Base-by-base conservation (phyloP, 2,113 vertebrate species). In the Delphinus delphis region DNA sequence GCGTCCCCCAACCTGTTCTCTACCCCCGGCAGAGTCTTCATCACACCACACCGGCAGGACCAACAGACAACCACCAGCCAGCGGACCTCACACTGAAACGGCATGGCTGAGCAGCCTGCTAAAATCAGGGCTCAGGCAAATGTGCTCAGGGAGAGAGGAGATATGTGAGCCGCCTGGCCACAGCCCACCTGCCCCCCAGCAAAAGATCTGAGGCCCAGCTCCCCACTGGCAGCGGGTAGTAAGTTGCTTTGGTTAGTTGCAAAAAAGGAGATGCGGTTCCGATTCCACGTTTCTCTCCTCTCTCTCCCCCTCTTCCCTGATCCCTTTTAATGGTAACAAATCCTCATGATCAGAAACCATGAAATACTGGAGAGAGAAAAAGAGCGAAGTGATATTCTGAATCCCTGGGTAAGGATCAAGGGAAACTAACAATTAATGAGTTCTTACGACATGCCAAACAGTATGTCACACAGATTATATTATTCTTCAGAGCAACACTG, bases 241-340 rank as follows among this genome's bases (percentile, higher is more conserved):
- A 31, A 68, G 17, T 60, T 77, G 47, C 12, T 80, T 67, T 47
- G 65, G 17, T 53, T 38, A 60, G 55, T 11, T 50, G 38, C 8
- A 36, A 44, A 73, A 85, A 85, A 5, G 8, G 21, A 33, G 50
- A n/a, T 47, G 21, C 3, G 7, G 38, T 68, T 70, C 70, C 3
- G 14, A 38, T 82, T 77, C 77, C 50, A 83, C 58, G 33, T 95
- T 86, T 81, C 10, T 62, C 15, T n/a, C 67, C 15, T 76, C 68
- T 73, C 33, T 73, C n/a, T 26, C 77, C 6, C 20, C 21, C 4
- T 82, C 28, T 65, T n/a, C 23, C 17, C n/a, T 65, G 38, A 23
- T 95, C 53, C 50, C 60, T 68, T 85, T 60, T 50, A 85, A 38
- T 85, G 31, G 60, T 44, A 13, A n/a, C 20, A 44, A 73, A 81